These are phyloP conservation scores for Cephus runcator DNA, from an alignment of 2,888 invertebrate species.

Conservation along the genomic window DNA sequence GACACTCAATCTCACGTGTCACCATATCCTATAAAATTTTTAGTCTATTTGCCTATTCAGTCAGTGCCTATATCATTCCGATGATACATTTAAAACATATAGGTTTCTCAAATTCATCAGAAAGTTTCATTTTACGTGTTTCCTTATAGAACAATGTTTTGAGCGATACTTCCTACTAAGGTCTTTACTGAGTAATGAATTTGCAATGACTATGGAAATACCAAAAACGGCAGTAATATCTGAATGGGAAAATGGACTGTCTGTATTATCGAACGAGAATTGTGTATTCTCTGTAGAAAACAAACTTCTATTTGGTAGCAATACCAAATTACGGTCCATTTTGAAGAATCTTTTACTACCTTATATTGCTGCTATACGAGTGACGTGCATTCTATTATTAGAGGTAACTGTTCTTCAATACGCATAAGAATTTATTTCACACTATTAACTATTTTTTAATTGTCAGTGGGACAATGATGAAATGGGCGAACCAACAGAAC, in stretches of 20 bases:
- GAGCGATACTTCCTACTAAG: conserved; percentile 49
- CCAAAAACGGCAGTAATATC: conserved; percentile 34
- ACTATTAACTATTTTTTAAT: conserved; percentile 13
- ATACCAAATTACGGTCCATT: conserved; percentile 67
- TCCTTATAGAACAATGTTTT: conserved; percentile 45
- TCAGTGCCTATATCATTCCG: neutral
- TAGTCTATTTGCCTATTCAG: conserved; percentile 14
- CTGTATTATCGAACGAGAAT: conserved; percentile 41
- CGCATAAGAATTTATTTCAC: neutral
- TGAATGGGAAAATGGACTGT: conserved; percentile 49
- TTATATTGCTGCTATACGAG: conserved; percentile 72
- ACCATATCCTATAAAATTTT: too few species aligned
- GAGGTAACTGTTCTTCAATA: conserved; percentile 64
- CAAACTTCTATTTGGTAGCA: conserved; percentile 62
- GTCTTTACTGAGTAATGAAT: conserved; percentile 52
- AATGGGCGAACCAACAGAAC: conserved; percentile 59
- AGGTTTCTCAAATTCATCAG: conserved; percentile 64
- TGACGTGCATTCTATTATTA: conserved; percentile 66
- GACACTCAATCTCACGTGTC: too few species aligned
- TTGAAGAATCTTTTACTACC: conserved; percentile 74
- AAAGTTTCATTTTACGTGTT: conserved; percentile 68
- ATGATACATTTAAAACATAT: neutral
- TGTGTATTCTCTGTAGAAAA: conserved; percentile 35
- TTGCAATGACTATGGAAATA: conserved; percentile 47
- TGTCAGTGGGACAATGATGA: conserved; percentile 50